Percentiles rank a stretch among this genome's conserved stretches.
phyloP scores from a whole-genome alignment of 1,140 invertebrate genomes.

The Drosophila serrata region DNA sequence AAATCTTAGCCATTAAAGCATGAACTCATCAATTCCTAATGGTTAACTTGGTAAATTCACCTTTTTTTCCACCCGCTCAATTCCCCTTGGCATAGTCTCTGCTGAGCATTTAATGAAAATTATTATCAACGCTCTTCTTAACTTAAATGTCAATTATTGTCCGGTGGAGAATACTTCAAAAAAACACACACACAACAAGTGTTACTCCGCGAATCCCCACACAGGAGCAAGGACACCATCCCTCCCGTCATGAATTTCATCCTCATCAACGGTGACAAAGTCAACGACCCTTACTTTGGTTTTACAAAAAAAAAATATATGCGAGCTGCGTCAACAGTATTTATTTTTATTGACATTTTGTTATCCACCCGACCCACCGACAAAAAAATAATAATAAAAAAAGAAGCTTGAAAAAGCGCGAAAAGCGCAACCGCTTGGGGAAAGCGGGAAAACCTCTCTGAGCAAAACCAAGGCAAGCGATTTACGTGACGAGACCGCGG shows the following conservation, averaged over 20 bases:
- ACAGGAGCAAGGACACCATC: constrained; percentile 26
- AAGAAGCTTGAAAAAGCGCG: constrained; percentile 5
- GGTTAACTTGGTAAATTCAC: neutral
- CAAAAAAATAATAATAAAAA: constrained; percentile 23
- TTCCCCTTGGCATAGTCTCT: neutral
- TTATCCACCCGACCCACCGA: constrained; percentile 18
- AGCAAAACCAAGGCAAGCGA: constrained; percentile 35
- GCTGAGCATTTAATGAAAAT: constrained; percentile 16
- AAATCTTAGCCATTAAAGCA: neutral
- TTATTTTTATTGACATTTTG: constrained; percentile 56
- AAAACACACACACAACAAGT: constrained; percentile 21
- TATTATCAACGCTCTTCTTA: constrained; percentile 12
- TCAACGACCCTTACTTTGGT: constrained; percentile 25
- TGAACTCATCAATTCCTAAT: neutral
- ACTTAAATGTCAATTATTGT: constrained; percentile 33
- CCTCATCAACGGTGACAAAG: constrained; percentile 20
- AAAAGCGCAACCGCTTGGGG: constrained; percentile 28
- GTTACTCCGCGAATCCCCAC: constrained; percentile 28
- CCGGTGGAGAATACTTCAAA: constrained; percentile 21
- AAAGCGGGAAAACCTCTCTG: constrained; percentile 36
- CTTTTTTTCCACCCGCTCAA: neutral
- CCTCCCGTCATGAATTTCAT: constrained; percentile 28
- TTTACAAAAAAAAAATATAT: constrained; percentile 27
- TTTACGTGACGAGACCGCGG: constrained; percentile 48
- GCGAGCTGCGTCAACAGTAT: constrained; percentile 40